phyloP scores from a whole-genome alignment of 2,113 vertebrate species.

The Atherinomorus stipes region DNA sequence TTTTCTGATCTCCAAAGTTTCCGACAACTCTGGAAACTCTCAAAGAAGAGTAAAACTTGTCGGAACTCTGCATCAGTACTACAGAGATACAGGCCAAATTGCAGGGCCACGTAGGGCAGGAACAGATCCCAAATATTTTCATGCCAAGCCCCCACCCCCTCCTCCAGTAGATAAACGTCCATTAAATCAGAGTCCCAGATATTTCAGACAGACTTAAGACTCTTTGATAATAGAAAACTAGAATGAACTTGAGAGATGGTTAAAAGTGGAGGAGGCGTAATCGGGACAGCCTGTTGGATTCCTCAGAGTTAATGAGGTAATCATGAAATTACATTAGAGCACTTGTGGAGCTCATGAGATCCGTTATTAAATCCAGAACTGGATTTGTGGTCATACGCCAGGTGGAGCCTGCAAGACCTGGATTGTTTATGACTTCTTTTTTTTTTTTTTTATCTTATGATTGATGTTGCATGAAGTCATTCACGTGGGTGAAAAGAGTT shows the following conservation, averaged over 20 bases:
- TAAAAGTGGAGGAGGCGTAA: neutral
- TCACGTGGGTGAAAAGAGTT: neutral
- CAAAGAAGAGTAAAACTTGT: neutral
- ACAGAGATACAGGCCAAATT: conserved; percentile 54
- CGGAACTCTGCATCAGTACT: neutral
- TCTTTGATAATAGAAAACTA: neutral
- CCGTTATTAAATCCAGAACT: neutral
- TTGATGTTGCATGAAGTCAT: neutral
- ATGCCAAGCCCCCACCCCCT: conserved; percentile 15
- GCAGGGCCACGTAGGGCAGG: conserved; percentile 62
- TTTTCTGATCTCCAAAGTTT: neutral
- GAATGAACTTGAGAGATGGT: neutral
- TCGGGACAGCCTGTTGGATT: neutral
- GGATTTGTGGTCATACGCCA: neutral
- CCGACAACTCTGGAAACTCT: neutral
- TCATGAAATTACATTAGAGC: neutral
- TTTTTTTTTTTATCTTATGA: neutral
- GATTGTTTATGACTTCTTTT: neutral
- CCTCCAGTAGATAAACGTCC: conserved; percentile 40
- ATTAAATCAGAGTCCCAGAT: conserved; percentile 12
- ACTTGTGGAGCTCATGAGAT: neutral
- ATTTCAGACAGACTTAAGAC: neutral
- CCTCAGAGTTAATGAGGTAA: conserved; percentile 10
- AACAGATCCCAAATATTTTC: conserved; percentile 61
- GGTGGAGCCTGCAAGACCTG: conserved; percentile 7